phyloP scores from a whole-genome alignment of 2,113 vertebrate species.

The Elephantulus edwardii region DNA sequence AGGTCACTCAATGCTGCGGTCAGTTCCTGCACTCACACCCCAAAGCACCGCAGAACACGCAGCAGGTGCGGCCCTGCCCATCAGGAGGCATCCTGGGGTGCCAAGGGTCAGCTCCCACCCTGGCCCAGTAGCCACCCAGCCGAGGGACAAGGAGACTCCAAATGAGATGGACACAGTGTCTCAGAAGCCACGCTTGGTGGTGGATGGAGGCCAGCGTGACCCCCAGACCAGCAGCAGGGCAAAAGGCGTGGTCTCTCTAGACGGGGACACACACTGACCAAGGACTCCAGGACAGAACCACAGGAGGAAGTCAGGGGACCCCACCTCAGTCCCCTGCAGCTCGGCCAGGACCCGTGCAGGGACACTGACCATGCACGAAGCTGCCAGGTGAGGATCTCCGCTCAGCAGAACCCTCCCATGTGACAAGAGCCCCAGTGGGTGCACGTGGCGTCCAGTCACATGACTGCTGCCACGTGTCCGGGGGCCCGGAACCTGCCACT shows the following conservation, averaged over 20 bases:
- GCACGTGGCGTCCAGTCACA: too few relatives aligned
- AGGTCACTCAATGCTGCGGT: not conserved
- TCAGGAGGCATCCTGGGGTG: not conserved
- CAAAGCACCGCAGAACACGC: not conserved
- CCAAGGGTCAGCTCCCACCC: not conserved
- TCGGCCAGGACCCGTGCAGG: too few relatives aligned
- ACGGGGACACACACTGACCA: too few relatives aligned
- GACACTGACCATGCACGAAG: not conserved
- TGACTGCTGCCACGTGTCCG: too few relatives aligned
- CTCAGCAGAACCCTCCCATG: too few relatives aligned
- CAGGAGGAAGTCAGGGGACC: too few relatives aligned
- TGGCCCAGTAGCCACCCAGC: not conserved
- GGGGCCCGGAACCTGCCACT: too few relatives aligned
- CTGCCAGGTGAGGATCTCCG: not conserved
- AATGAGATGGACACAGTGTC: not conserved
- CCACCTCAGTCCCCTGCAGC: too few relatives aligned
- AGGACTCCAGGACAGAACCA: too few relatives aligned
- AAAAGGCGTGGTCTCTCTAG: too few relatives aligned
- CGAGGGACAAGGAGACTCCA: not conserved
- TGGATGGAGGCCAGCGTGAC: not conserved
- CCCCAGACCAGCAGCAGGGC: accelerated
- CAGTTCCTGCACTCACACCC: too few relatives aligned
- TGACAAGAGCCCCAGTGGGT: not conserved
- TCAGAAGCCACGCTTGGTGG: not conserved
- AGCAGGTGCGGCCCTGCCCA: too few relatives aligned